Conservation (phyloP, 2,888 invertebrate species). For the Drosophila barbarae region DNA sequence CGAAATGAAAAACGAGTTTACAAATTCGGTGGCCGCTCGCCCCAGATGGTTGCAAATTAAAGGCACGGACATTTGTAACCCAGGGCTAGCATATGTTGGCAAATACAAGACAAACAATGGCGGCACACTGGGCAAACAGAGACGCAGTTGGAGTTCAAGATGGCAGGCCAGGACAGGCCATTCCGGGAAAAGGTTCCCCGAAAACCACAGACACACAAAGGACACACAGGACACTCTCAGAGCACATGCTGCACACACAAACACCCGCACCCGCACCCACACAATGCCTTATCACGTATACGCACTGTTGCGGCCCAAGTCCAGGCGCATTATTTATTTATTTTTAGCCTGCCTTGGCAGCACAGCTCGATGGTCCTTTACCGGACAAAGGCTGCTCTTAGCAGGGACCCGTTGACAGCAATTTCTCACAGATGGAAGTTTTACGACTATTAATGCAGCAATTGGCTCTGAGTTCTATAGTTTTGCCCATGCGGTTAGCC, state of each 20-base stretch:
- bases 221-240: not conserved
- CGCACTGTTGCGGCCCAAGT: conserved; percentile 47
- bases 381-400: conserved; percentile 34
- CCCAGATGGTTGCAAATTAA: conserved; percentile 51
- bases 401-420: conserved; percentile 20
- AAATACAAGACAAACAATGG: conserved; percentile 71
- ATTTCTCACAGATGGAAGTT: conserved; percentile 36
- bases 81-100: conserved; percentile 70
- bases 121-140: conserved; percentile 44
- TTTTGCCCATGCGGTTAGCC: conserved; percentile 1
- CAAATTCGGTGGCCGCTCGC: conserved; percentile 51
- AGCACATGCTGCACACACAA: conserved; percentile 8
- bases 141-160: conserved; percentile 39
- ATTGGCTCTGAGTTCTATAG: conserved; percentile 27
- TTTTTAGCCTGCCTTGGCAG: conserved; percentile 45
- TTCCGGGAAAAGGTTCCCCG: conserved; percentile 33
- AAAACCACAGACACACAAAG: conserved; percentile 50
- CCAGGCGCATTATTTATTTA: conserved; percentile 50
- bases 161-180: conserved; percentile 8
- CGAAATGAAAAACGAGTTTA: conserved; percentile 61
- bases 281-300: conserved; percentile 62
- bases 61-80: conserved; percentile 66
- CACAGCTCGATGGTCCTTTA: conserved; percentile 22
- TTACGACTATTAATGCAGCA: conserved; percentile 25
- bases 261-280: conserved; percentile 7